Base-by-base conservation (phyloP, 2,888 invertebrate species). In the Aradus depressus region DNA sequence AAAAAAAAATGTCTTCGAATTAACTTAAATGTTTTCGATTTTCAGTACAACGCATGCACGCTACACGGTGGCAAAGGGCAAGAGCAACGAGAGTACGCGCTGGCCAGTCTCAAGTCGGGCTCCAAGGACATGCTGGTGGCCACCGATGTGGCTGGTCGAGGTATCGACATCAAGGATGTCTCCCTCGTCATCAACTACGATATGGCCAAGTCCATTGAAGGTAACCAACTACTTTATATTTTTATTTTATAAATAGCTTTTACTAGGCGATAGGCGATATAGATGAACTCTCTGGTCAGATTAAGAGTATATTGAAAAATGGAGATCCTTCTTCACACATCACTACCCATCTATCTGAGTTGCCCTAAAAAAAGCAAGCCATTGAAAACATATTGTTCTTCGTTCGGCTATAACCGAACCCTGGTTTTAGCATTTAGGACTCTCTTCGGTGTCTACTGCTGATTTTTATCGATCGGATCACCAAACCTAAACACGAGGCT, bases 131-230 rank as follows among this genome's bases (percentile, higher is more conserved):
- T 99, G 64, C 72, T 99, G 61, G 98, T 99, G 34, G 98, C 98
- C 1, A 99, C 98, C 0, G 97, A 99, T 69, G 98, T 99, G 1
- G 98, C 98, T 60, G 98, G 98, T 61, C 86, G 98, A 77, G 98
- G 98, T 89, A 98, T 99, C 60, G 98, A 99, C 66, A 97, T 99
- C 66, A 97, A 98, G 67, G 97, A 99, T 68, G 98, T 99, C 2
- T 93, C 96, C 5, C 77, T 98, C 71, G 98, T 99, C 57, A 91
- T 99, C 62, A 99, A 99, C 69, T 99, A 99, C 64, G 98, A 99
- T 66, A 99, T 99, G 98, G 96, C 98, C 0, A 98, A 98, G 70
- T 81, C 85, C 16, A 97, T 99, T 64, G 98, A 99, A 75, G 82
- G 81, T 79, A 66, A 61, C 52, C n/a, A 42, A n/a, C 12, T 21